Conservation (phyloP, 1,140 invertebrate genomes). For the Zaprionus taronus region DNA sequence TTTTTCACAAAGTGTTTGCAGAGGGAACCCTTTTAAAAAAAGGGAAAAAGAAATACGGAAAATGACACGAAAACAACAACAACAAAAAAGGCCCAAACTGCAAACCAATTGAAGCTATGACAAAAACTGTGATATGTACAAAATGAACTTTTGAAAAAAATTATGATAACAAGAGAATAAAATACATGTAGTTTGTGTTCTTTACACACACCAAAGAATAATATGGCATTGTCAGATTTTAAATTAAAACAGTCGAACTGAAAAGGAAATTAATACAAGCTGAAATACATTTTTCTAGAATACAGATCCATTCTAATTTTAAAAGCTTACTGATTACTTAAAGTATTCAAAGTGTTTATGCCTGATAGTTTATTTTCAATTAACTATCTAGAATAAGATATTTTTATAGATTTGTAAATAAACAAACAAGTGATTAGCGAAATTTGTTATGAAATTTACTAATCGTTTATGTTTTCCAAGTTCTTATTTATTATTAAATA, state of each 20-base stretch:
- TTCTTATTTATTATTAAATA: not conserved
- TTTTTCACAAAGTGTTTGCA: constrained; percentile 56
- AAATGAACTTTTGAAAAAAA: constrained; percentile 43
- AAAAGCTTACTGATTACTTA: not conserved
- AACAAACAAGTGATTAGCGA: not conserved
- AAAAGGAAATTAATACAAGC: not conserved
- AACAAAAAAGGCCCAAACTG: constrained; percentile 17
- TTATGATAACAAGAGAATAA: constrained; percentile 24
- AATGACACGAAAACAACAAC: constrained; percentile 18
- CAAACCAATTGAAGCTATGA: constrained; percentile 27
- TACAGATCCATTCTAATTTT: not conserved
- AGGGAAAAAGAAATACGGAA: constrained; percentile 19
- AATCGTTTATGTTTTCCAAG: not conserved
- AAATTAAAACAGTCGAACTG: not conserved
- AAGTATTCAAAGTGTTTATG: not conserved
- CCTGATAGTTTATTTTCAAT: not conserved
- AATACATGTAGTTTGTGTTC: constrained; percentile 5
- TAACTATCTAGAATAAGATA: not conserved
- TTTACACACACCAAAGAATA: constrained; percentile 2
- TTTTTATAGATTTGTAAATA: not conserved
- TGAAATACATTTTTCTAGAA: not conserved
- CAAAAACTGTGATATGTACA: constrained; percentile 14
- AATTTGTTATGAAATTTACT: not conserved
- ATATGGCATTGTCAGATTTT: constrained; percentile 1
- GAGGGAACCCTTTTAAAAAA: constrained; percentile 55